Conservation (phyloP, 53 echinoderm and acorn worm genomes). For the Apostichopus leukothele region DNA sequence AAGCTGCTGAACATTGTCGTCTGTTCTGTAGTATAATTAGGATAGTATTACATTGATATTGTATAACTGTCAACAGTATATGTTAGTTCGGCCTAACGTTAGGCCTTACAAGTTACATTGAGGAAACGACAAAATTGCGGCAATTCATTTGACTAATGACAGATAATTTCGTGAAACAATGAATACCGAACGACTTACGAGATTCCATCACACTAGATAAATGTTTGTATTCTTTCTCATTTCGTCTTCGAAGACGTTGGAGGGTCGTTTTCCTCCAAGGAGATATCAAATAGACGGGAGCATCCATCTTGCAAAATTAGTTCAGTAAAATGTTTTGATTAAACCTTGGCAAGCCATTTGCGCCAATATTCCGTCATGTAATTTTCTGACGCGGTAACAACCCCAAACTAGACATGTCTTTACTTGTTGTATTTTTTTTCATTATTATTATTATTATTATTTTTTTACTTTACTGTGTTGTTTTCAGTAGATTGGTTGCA, state of each 20-base stretch:
- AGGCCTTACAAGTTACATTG: background rate
- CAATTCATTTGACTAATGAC: background rate
- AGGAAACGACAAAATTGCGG: background rate
- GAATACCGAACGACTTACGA: constrained; percentile 60
- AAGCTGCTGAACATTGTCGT: background rate
- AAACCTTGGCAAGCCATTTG: background rate
- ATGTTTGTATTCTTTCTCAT: constrained; percentile 57
- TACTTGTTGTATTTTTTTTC: too few relatives aligned
- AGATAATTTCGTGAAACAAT: background rate
- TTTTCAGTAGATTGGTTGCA: too few relatives aligned
- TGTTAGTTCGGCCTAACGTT: background rate
- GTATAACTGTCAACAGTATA: background rate
- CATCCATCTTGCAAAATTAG: constrained; percentile 42
- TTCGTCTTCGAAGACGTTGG: constrained; percentile 61
- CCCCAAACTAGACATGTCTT: too few relatives aligned
- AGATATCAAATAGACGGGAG: background rate
- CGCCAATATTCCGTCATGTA: background rate
- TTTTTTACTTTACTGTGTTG: too few relatives aligned
- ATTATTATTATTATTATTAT: too few relatives aligned
- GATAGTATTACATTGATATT: background rate
- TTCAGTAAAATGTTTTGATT: background rate
- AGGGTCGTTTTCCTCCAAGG: constrained; percentile 67
- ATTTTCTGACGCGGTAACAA: too few relatives aligned
- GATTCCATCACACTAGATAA: constrained; percentile 52
- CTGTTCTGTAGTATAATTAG: background rate